Percentiles rank a stretch among this genome's conserved stretches.
These are phyloP conservation scores for Lemur catta DNA, from an alignment of 2,797 vertebrate genomes.

Conservation along the genomic window DNA sequence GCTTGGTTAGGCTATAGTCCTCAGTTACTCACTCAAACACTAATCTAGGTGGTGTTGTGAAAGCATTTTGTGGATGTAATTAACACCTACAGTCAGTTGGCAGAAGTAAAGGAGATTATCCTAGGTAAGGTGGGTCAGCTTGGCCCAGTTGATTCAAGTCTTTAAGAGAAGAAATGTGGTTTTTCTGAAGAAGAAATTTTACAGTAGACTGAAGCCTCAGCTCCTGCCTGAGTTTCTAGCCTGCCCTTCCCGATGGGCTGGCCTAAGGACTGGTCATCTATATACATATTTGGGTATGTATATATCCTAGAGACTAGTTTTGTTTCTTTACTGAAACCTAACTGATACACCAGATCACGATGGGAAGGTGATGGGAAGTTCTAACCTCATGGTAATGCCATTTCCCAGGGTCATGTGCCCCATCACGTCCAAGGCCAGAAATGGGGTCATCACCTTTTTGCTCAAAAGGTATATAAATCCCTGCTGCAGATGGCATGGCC, in stretches of 20 bases:
- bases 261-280: neutral
- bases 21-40: neutral
- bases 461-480: neutral
- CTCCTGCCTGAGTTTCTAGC: neutral
- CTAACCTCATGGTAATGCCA: neutral
- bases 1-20: neutral
- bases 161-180: neutral
- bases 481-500: neutral
- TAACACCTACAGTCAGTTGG: neutral
- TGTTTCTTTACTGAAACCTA: neutral
- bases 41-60: neutral
- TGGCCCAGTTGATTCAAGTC: neutral
- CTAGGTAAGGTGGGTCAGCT: neutral
- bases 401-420: neutral
- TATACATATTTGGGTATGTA: neutral
- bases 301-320: neutral
- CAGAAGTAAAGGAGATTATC: neutral
- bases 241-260: neutral
- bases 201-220: neutral
- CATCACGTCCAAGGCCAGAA: neutral
- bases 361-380: neutral
- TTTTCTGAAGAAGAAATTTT: neutral
- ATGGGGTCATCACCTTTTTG: neutral
- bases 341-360: neutral
- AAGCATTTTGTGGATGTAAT: neutral